Conservation (phyloP, 2,113 vertebrate genomes). For the Lynx canadensis region DNA sequence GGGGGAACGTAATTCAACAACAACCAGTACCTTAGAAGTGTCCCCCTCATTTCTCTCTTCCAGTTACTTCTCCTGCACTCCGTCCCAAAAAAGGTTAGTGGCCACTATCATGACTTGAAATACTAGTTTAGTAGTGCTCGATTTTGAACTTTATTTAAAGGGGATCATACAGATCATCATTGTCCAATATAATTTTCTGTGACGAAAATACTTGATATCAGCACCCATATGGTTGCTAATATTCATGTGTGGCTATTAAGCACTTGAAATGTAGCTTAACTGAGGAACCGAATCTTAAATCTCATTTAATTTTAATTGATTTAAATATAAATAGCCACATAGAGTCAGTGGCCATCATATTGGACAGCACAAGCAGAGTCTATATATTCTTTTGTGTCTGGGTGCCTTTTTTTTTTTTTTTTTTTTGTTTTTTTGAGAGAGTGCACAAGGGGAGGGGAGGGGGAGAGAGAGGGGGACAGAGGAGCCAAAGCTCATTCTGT, state of each 20-base stretch:
- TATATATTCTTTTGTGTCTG: not conserved
- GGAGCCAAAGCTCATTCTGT: not conserved
- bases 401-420: not conserved
- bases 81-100: not conserved
- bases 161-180: not conserved
- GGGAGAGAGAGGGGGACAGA: not conserved
- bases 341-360: not conserved
- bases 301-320: slow-evolving; percentile 11
- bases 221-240: not conserved
- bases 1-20: not conserved
- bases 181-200: not conserved
- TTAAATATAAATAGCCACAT: not conserved
- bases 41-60: not conserved
- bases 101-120: not conserved
- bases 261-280: not conserved
- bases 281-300: not conserved
- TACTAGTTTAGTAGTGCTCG: not conserved
- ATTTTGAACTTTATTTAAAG: not conserved
- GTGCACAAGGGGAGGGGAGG: not conserved
- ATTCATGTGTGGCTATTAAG: not conserved
- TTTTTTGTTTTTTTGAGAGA: not conserved
- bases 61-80: not conserved
- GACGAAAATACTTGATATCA: not conserved
- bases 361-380: not conserved
- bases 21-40: not conserved